These are phyloP conservation scores for Amblyopsis hoosieri DNA, from an alignment of 2,797 vertebrate genomes.

Conservation along the genomic window DNA sequence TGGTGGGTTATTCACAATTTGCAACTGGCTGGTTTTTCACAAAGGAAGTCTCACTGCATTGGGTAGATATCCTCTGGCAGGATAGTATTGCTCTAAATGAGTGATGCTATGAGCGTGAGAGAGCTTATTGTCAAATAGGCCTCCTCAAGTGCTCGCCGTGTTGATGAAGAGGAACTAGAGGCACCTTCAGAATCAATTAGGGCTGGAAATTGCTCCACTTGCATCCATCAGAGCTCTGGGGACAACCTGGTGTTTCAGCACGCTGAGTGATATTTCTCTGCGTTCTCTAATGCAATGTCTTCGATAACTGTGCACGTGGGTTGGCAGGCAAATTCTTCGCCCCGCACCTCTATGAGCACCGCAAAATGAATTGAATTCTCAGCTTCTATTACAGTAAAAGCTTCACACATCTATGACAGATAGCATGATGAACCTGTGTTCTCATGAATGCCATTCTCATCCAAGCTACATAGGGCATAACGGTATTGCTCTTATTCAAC, in stretches of 20 bases:
- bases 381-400: too few species aligned
- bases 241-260: conserved; percentile 12
- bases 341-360: not conserved
- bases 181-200: conserved; percentile 46
- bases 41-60: conserved; percentile 28
- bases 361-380: too few species aligned
- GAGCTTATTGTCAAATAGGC: conserved; percentile 23
- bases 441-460: too few species aligned
- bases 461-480: too few species aligned
- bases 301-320: too few species aligned
- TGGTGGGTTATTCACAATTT: conserved; percentile 34
- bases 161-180: conserved; percentile 33
- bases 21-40: conserved; percentile 31
- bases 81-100: conserved; percentile 33
- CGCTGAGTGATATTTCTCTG: conserved; percentile 27
- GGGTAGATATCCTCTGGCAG: conserved; percentile 30
- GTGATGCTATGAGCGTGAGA: conserved; percentile 16
- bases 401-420: too few species aligned
- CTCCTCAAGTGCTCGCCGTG: conserved; percentile 17
- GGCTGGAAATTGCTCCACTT: conserved; percentile 40
- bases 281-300: not conserved
- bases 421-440: too few species aligned
- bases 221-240: conserved; percentile 33
- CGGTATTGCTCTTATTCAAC: too few species aligned
- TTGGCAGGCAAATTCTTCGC: not conserved